A percentile compares a stretch with the other conserved stretches of the same genome.
These are phyloP conservation scores for Caenorhabditis uteleia DNA, from an alignment of 2,888 invertebrate genomes.

Conservation along the genomic window DNA sequence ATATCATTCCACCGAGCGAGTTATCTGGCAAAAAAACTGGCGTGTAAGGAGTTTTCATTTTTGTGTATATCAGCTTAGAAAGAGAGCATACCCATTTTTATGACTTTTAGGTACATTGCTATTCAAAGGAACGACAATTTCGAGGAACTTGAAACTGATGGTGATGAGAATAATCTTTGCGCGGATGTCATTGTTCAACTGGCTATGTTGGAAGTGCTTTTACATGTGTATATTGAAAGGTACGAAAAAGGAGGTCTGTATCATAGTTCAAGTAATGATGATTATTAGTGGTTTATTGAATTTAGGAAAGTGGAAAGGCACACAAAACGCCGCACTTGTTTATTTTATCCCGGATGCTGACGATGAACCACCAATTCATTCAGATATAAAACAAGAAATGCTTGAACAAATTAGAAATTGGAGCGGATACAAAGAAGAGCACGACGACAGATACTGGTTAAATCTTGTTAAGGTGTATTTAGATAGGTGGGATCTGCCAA, in stretches of 20 bases:
- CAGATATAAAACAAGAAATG: conserved; percentile 12
- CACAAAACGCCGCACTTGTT: conserved; percentile 12
- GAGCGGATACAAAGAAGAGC: conserved; percentile 12
- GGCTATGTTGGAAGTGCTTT: conserved; percentile 11
- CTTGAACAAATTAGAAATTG: too few species aligned
- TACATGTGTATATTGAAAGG: conserved; percentile 14
- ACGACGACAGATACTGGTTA: conserved; percentile 19
- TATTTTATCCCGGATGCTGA: conserved; percentile 6
- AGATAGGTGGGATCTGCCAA: conserved; percentile 15
- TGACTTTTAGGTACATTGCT: conserved; percentile 20
- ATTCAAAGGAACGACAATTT: conserved; percentile 18
- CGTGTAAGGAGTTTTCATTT: conserved; percentile 28
- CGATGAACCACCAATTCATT: conserved; percentile 4
- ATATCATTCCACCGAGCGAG: conserved; percentile 16
- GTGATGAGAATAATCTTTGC: conserved; percentile 10
- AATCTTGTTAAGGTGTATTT: conserved; percentile 15
- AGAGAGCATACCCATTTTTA: too few species aligned
- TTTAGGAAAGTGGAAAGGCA: conserved; percentile 17
- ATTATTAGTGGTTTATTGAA: conserved; percentile 14
- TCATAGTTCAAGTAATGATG: conserved; percentile 15
- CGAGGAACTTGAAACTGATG: conserved; percentile 8
- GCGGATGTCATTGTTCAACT: conserved; percentile 11
- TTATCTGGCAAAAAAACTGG: conserved; percentile 19
- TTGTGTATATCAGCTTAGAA: too few species aligned
- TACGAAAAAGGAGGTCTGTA: conserved; percentile 18